Evolutionary conservation across 2,113 vertebrate species (phyloP).

Genomic region (Rhinolophus ferrumequinum): DNA sequence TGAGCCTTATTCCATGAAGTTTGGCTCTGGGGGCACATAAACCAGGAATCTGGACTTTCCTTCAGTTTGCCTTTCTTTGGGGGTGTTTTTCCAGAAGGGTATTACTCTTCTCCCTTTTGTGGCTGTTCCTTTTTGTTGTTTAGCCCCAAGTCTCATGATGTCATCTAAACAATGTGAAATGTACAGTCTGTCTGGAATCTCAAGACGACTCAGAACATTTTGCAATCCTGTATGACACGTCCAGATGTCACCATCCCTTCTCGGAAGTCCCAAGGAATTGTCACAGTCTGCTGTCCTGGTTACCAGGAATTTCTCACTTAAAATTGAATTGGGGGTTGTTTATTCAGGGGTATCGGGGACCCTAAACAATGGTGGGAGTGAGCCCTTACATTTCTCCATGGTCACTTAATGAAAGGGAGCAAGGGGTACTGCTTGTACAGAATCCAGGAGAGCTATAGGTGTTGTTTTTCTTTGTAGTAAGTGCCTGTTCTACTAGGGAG

Average conservation of each 20-base stretch:
- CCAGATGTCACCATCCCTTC: slow-evolving; percentile 36
- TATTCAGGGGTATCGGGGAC: not conserved
- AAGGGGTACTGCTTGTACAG: not conserved
- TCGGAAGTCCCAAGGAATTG: slow-evolving; percentile 26
- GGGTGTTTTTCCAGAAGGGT: not conserved
- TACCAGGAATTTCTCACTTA: slow-evolving; percentile 18
- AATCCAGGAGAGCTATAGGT: not conserved
- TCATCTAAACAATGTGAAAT: slow-evolving; percentile 33
- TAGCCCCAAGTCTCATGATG: slow-evolving; percentile 10
- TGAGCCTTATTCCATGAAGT: slow-evolving; percentile 5
- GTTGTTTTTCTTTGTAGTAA: not conserved
- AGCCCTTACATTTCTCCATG: not conserved
- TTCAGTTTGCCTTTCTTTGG: slow-evolving; percentile 1
- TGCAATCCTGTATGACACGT: not conserved
- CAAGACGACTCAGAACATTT: slow-evolving; percentile 42
- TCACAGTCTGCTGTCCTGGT: not conserved
- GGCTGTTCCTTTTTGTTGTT: not conserved
- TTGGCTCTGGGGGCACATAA: not conserved
- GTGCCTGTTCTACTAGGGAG: not conserved
- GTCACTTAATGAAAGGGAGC: not conserved
- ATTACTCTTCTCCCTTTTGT: not conserved
- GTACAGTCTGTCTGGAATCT: slow-evolving; percentile 32
- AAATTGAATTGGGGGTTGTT: not conserved
- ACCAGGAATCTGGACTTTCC: not conserved
- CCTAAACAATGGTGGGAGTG: not conserved